Evolutionary conservation across 2,888 invertebrate species (phyloP), one percentile per base, ranked within the genome.

Genomic region (Abscondita cerata): DNA sequence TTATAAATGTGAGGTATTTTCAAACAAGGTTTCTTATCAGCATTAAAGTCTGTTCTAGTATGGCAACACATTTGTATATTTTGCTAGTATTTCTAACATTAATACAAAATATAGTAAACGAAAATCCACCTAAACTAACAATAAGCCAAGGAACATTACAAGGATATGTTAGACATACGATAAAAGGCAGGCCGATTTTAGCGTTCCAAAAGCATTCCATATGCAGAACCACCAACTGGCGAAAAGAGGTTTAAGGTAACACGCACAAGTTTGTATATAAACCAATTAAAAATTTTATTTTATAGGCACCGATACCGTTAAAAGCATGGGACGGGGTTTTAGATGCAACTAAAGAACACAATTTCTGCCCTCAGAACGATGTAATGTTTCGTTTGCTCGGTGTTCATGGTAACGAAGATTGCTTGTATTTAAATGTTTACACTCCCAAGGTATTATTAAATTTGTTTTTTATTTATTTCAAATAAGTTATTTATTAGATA

Each of bases 161-260:
- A 11, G 64, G 64, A 15, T 40, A 54, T 38, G 53, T 36, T 13
- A 46, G 87, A 79, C 81, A 78, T 62, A 84, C 85, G 0, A 82
- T 86, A 64, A 82, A 77, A 19, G 88, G 87, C 0, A 82, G 84
- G 61, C n/a, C n/a, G 80, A 82, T 64, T 83, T 89, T 70, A 78
- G 84, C 0, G 87, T 0, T 89, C 87, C 72, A 84, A 87, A 55
- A 84, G 87, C 1, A 81, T 89, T 44, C 89, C 89, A 0, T 89
- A 85, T 71, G 89, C 89, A 0, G 71, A 81, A 59, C 86, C 89
- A 1, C 89, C 89, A 0, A 41, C 89, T 1, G 85, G 83, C 11
- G 80, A 85, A 2, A 78, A 89, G 6, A 81, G 89, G 70, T 89
- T 89, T 75, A 83, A 86, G 85, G 88, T 88, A 80, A n/a, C n/a